Evolutionary conservation across 1,140 invertebrate genomes (phyloP).

Genomic region (Diorhabda elongata): DNA sequence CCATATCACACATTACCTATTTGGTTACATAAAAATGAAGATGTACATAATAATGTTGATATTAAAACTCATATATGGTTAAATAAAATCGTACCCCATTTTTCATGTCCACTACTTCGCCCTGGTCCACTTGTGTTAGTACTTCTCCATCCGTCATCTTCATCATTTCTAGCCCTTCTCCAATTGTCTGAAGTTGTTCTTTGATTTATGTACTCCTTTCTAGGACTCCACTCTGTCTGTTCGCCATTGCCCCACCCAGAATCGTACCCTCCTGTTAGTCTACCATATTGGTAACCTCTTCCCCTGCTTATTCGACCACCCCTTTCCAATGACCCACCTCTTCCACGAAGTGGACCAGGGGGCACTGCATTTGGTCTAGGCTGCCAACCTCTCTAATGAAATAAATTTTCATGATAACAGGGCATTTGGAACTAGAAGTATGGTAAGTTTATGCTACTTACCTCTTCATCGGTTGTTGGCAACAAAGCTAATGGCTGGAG

Average conservation of each 20-base stretch:
- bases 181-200: slow-evolving; percentile 58
- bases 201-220: slow-evolving; percentile 57
- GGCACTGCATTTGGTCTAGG: slow-evolving; percentile 24
- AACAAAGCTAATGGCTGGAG: slow-evolving; percentile 73
- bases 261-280: slow-evolving; percentile 53
- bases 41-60: no score
- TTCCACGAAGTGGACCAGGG: slow-evolving; percentile 51
- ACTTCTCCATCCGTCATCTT: slow-evolving; percentile 61
- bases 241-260: slow-evolving; percentile 53
- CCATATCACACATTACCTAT: no score
- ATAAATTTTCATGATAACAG: background rate
- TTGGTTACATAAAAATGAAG: no score
- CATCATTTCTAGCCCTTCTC: slow-evolving; percentile 54
- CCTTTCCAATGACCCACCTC: slow-evolving; percentile 40
- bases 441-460: slow-evolving; percentile 24
- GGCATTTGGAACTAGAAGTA: background rate
- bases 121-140: slow-evolving; percentile 26
- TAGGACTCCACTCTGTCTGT: slow-evolving; percentile 60
- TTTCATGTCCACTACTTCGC: slow-evolving; percentile 28
- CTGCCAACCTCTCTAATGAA: slow-evolving; percentile 34
- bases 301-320: slow-evolving; percentile 50
- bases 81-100: slow-evolving; percentile 27
- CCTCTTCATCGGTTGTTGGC: slow-evolving; percentile 75
- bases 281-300: slow-evolving; percentile 56
- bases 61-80: no score